Evolutionary conservation across 2,888 invertebrate species (phyloP).

Genomic region (Laspeyria flexula): DNA sequence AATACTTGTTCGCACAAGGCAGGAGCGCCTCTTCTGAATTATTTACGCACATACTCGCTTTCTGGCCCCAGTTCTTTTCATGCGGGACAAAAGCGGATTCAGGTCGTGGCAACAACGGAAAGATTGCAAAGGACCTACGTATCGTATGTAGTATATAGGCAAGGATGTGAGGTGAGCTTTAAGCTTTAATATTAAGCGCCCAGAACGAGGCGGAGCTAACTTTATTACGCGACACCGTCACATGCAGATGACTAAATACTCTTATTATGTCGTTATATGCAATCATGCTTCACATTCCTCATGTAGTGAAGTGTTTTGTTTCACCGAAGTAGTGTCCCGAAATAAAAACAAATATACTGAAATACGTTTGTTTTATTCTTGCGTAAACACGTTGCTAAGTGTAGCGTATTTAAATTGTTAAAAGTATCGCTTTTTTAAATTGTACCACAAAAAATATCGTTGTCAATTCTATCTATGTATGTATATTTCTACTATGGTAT

Average conservation of each 20-base stretch:
- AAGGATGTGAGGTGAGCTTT: conserved; percentile 67
- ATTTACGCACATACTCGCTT: conserved; percentile 79
- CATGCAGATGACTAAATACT: conserved; percentile 55
- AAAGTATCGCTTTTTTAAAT: too few species aligned
- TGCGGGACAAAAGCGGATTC: conserved; percentile 78
- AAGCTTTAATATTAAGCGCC: conserved; percentile 77
- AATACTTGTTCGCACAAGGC: conserved; percentile 66
- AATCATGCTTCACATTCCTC: conserved; percentile 22
- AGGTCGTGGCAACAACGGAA: conserved; percentile 80
- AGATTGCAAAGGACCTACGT: conserved; percentile 76
- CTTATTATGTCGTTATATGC: conserved; percentile 10
- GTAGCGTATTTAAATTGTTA: conserved; percentile 5
- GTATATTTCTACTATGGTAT: too few species aligned
- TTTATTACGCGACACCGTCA: conserved; percentile 68
- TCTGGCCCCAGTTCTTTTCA: conserved; percentile 78
- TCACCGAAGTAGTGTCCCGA: conserved; percentile 40
- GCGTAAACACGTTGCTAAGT: conserved; percentile 39
- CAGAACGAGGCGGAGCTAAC: conserved; percentile 57
- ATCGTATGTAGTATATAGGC: conserved; percentile 49
- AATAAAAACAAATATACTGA: conserved; percentile 43
- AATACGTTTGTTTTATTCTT: conserved; percentile 48
- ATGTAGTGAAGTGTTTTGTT: conserved; percentile 40
- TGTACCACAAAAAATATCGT: too few species aligned
- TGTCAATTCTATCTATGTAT: too few species aligned
- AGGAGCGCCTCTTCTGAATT: conserved; percentile 74